Evolutionary conservation across 2,113 vertebrate genomes (phyloP), one percentile per base, ranked within the genome.

Genomic region (Muscicapa adusta): DNA sequence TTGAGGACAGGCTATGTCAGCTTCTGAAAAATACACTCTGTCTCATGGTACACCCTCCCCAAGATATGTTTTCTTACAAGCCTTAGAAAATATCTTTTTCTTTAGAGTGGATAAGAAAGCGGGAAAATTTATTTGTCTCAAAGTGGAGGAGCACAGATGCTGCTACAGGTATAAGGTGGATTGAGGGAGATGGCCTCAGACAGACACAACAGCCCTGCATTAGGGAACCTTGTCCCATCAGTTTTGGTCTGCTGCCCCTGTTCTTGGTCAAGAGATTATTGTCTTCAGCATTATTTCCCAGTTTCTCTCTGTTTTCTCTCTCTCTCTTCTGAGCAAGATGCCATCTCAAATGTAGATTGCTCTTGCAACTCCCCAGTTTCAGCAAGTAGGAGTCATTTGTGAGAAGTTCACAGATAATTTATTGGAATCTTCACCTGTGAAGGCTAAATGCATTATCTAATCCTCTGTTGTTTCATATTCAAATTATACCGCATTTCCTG

Each of bases 341-440:
- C 28, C n/a, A 34, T 63, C 47, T 88, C 56, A 93, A 85, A 77
- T n/a, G 25, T 11, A 71, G 79, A 71, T 54, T 88, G 75, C 34
- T 80, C 76, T 73, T 90, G 56, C 54, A 86, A 4, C 47, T 95
- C 31, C 45, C 51, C 43, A 34, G 28, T 95, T 94, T 71, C 63
- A 86, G 26, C 29, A 91, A 72, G 88, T n/a, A 94, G 81, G 85
- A 65, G 65, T 89, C 22, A 91, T 95, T 78, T 92, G 50, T 91
- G 50, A 34, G 33, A 96, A 84, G 86, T 93, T 91, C 81, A 88
- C 54, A 85, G 65, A 65, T 43, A 72, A 95, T 88, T 93, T 94
- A 96, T 93, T 92, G 47, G 92, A 92, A 91, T 80, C 91, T 93
- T 85, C 60, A 91, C 90, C 78, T 91, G 57, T 76, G 60, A 77